These are phyloP conservation scores for Trichogramma evanescens DNA, from an alignment of 2,888 invertebrate species.

Conservation along the genomic window DNA sequence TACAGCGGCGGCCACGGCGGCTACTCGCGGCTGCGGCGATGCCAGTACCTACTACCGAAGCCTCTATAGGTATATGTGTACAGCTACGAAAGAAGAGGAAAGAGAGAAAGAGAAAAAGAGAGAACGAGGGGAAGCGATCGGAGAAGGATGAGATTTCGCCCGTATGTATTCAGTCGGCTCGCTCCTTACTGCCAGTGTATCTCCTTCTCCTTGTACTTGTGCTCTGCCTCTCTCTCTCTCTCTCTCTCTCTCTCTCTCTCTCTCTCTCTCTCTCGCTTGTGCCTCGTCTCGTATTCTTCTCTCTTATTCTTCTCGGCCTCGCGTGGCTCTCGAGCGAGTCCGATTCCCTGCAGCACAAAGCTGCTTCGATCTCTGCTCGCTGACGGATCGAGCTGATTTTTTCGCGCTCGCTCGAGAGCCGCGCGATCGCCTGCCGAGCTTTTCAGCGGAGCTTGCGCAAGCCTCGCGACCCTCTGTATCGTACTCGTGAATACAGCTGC, in stretches of 20 bases:
- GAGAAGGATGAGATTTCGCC: no score
- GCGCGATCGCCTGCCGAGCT: no score
- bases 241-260: slow-evolving; percentile 4
- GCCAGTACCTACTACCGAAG: no score
- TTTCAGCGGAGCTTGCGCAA: no score
- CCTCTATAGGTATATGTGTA: background rate
- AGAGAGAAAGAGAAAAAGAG: background rate
- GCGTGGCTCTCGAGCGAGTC: no score
- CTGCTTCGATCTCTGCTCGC: no score
- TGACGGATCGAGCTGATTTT: no score
- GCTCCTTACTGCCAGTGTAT: background rate
- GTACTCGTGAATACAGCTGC: no score
- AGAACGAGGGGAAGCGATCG: background rate
- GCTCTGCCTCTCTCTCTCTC: slow-evolving; percentile 1
- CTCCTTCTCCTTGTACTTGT: background rate
- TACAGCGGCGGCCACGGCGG: background rate
- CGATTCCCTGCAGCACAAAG: no score
- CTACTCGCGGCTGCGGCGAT: background rate
- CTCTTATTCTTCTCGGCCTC: background rate
- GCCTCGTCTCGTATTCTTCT: background rate
- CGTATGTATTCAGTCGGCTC: no score
- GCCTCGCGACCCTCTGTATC: no score
- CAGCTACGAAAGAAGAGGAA: background rate
- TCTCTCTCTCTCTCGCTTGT: background rate
- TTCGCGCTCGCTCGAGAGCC: no score